A percentile compares a stretch with the other conserved stretches of the same genome.
Conservation (phyloP, 2,113 vertebrate species). For the Aptenodytes patagonicus region DNA sequence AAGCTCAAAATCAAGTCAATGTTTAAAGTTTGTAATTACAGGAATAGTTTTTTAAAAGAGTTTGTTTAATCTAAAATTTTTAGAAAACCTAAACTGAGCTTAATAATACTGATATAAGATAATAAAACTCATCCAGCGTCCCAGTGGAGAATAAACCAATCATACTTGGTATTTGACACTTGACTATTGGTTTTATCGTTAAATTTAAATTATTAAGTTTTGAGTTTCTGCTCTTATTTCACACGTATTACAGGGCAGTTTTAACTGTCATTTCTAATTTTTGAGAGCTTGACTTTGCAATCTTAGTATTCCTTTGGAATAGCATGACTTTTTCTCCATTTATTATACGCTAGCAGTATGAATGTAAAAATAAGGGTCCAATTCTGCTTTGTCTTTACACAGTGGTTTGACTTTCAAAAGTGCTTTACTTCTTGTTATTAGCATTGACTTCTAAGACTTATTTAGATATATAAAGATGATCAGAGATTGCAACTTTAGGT, state of each 20-base stretch:
- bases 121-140: background rate
- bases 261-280: background rate
- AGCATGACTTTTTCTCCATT: accelerated
- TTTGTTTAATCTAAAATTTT: background rate
- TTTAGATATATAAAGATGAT: background rate
- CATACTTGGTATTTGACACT: background rate
- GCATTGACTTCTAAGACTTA: background rate
- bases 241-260: background rate
- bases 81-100: constrained; percentile 7
- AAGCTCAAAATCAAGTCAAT: background rate
- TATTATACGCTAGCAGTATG: background rate
- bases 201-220: background rate
- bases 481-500: background rate
- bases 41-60: background rate
- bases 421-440: background rate
- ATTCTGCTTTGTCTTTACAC: background rate
- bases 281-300: background rate
- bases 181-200: background rate
- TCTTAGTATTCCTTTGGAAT: background rate
- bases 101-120: constrained; percentile 4
- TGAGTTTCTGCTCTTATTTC: background rate
- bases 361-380: background rate
- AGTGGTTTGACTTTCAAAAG: background rate
- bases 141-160: background rate
- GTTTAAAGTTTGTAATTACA: background rate